phyloP scores from a whole-genome alignment of 2,113 vertebrate species.

The Dunckerocampus dactyliophorus region DNA sequence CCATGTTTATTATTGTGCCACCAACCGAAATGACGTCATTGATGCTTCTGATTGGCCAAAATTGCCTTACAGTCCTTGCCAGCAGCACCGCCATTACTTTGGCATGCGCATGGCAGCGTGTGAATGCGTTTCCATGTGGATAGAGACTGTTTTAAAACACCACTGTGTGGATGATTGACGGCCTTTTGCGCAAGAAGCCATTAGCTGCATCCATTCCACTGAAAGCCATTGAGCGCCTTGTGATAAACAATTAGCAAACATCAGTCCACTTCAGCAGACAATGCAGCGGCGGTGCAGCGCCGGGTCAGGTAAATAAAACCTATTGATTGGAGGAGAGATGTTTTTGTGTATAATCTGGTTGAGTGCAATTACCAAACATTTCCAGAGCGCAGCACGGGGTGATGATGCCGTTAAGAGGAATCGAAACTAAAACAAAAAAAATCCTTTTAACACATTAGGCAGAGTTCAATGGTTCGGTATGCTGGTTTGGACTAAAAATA shows the following conservation, averaged over 20 bases:
- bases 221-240: conserved; percentile 15
- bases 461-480: not conserved
- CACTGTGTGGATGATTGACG: conserved; percentile 23
- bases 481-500: no score
- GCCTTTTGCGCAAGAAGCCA: conserved; percentile 24
- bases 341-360: conserved; percentile 12
- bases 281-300: not conserved
- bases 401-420: not conserved
- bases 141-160: no score
- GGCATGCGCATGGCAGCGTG: no score
- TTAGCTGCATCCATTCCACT: conserved; percentile 28
- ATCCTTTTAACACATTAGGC: not conserved
- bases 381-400: not conserved
- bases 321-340: conserved; percentile 19
- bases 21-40: no score
- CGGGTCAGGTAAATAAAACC: conserved; percentile 23
- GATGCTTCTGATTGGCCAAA: no score
- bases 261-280: conserved; percentile 33
- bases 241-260: conserved; percentile 41
- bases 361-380: conserved; percentile 1
- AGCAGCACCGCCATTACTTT: no score
- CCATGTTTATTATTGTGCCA: no score
- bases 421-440: not conserved
- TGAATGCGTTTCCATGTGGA: no score
- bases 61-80: no score